These are phyloP conservation scores for Drosophila aldrichi DNA, from an alignment of 2,888 invertebrate species.

Conservation along the genomic window DNA sequence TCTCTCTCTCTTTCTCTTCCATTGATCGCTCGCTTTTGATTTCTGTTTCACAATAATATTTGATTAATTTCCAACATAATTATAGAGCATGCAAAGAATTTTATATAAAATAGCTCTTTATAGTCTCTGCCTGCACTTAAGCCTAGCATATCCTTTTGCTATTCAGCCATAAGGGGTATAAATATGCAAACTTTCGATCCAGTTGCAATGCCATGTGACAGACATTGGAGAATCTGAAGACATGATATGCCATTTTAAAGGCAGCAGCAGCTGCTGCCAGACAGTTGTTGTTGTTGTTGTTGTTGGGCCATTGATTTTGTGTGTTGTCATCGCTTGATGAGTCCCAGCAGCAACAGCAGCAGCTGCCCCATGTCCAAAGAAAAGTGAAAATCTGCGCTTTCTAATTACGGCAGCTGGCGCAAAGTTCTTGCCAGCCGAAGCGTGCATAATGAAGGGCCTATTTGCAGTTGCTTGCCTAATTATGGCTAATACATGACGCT, in stretches of 20 bases:
- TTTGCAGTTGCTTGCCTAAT: constrained; percentile 57
- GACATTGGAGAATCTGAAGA: constrained; percentile 55
- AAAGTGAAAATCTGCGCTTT: constrained; percentile 74
- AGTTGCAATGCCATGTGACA: constrained; percentile 70
- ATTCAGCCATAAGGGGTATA: constrained; percentile 13
- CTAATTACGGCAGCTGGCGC: constrained; percentile 58
- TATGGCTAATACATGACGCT: constrained; percentile 67
- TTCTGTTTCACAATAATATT: no score
- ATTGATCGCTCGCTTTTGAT: no score
- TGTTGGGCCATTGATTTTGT: constrained; percentile 57
- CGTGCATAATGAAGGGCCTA: constrained; percentile 72
- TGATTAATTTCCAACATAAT: no score
- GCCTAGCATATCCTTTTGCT: background rate
- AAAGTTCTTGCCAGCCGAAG: constrained; percentile 62
- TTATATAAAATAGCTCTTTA: background rate
- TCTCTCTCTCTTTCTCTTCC: no score
- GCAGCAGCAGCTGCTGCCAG: constrained; percentile 45
- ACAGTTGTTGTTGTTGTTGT: constrained; percentile 18
- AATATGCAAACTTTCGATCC: constrained; percentile 73
- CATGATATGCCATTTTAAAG: constrained; percentile 75
- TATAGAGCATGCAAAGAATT: background rate
- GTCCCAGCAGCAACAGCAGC: constrained; percentile 24
- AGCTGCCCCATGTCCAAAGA: constrained; percentile 55
- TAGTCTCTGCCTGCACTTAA: background rate
- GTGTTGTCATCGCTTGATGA: constrained; percentile 70